Percentiles rank a stretch among this genome's conserved stretches.
phyloP scores from a whole-genome alignment of 2,888 invertebrate genomes.

The Amblyjoppa proteus region DNA sequence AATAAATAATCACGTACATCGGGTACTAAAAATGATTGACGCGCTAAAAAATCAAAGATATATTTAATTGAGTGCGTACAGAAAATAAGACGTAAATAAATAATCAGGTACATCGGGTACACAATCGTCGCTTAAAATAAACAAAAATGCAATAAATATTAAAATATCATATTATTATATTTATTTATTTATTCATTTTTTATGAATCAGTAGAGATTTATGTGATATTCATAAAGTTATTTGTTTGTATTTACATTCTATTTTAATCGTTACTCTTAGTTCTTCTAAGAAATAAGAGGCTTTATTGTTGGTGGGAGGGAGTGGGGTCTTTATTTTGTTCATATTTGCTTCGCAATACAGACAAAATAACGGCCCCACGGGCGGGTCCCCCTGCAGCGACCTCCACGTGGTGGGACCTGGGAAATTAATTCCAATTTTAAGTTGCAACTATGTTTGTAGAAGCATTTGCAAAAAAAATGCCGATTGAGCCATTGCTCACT shows the following conservation, averaged over 20 bases:
- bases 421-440: conserved; percentile 28
- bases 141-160: too few relatives aligned
- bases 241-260: too few relatives aligned
- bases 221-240: too few relatives aligned
- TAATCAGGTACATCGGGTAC: too few relatives aligned
- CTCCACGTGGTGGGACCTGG: conserved; percentile 49
- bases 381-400: conserved; percentile 38
- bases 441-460: not conserved
- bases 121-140: too few relatives aligned
- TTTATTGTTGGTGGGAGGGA: not conserved
- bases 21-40: too few relatives aligned
- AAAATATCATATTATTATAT: too few relatives aligned
- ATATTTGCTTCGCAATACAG: not conserved
- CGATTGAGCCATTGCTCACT: not conserved
- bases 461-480: not conserved
- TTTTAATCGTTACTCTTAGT: not conserved
- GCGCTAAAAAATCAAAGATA: too few relatives aligned
- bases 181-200: too few relatives aligned
- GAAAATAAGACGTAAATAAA: too few relatives aligned
- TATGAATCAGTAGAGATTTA: too few relatives aligned
- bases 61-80: too few relatives aligned
- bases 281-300: conserved; percentile 2
- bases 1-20: not conserved
- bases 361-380: conserved; percentile 36
- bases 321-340: conserved; percentile 3